Evolutionary conservation across 2,113 vertebrate species (phyloP).

Genomic region (Sylvietta virens): DNA sequence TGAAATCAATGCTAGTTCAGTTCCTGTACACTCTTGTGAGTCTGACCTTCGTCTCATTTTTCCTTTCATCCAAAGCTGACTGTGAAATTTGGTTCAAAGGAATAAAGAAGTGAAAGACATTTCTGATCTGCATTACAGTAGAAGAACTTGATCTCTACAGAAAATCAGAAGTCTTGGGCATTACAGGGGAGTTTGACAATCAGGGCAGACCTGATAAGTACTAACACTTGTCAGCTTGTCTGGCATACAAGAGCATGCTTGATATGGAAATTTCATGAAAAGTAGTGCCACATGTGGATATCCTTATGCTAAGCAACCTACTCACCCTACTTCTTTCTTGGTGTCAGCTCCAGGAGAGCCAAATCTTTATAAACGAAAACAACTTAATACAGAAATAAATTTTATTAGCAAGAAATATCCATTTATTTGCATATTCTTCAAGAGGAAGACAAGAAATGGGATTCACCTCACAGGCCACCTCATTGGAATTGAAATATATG

Average conservation of each 20-base stretch:
- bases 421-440: not conserved
- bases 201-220: not conserved
- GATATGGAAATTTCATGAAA: not conserved
- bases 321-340: not conserved
- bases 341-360: not conserved
- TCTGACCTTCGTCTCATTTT: not conserved
- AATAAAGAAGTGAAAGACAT: not conserved
- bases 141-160: not conserved
- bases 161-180: not conserved
- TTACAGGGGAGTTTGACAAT: not conserved
- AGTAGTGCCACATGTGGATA: not conserved
- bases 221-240: not conserved
- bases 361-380: not conserved
- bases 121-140: not conserved
- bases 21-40: not conserved
- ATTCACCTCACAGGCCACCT: not conserved
- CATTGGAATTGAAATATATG: not conserved
- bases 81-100: not conserved
- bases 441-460: not conserved
- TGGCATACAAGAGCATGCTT: not conserved
- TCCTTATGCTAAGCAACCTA: not conserved
- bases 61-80: not conserved
- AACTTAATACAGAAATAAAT: not conserved
- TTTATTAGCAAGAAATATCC: not conserved
- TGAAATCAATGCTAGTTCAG: not conserved